These are phyloP conservation scores for Manacus vitellinus DNA, from an alignment of 2,113 vertebrate genomes.

Conservation along the genomic window DNA sequence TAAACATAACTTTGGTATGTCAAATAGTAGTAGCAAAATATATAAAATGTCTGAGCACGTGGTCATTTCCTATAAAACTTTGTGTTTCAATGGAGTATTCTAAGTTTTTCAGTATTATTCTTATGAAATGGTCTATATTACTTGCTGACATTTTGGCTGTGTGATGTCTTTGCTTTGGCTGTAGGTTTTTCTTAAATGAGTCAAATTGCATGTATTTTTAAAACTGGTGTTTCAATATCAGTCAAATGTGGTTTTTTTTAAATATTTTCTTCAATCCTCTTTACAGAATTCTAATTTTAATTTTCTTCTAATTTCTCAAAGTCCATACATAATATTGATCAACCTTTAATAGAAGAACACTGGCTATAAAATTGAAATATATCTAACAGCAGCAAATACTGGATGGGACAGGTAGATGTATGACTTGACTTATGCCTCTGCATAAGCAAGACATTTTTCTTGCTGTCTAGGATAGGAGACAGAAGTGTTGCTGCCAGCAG, in stretches of 20 bases:
- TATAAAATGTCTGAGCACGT: fast-evolving
- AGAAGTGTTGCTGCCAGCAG: not conserved
- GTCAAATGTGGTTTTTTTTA: not conserved
- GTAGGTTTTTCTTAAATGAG: not conserved
- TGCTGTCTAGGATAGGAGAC: not conserved
- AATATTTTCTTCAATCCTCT: not conserved
- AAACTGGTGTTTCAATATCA: not conserved
- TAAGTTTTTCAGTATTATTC: not conserved
- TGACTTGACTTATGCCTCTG: not conserved
- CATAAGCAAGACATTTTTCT: not conserved
- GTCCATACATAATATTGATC: not conserved
- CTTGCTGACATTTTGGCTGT: not conserved
- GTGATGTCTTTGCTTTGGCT: not conserved
- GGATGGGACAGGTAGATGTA: not conserved
- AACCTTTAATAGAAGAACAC: not conserved
- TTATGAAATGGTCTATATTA: not conserved
- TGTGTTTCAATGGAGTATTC: not conserved
- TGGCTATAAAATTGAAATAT: not conserved
- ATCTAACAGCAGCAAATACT: not conserved
- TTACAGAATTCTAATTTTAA: not conserved
- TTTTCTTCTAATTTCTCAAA: not conserved
- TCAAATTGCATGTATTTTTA: not conserved
- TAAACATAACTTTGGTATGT: not conserved
- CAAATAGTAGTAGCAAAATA: not conserved
- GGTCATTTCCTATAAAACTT: not conserved